phyloP scores from a whole-genome alignment of 2,888 invertebrate species.

The Microctonus aethiopoides region DNA sequence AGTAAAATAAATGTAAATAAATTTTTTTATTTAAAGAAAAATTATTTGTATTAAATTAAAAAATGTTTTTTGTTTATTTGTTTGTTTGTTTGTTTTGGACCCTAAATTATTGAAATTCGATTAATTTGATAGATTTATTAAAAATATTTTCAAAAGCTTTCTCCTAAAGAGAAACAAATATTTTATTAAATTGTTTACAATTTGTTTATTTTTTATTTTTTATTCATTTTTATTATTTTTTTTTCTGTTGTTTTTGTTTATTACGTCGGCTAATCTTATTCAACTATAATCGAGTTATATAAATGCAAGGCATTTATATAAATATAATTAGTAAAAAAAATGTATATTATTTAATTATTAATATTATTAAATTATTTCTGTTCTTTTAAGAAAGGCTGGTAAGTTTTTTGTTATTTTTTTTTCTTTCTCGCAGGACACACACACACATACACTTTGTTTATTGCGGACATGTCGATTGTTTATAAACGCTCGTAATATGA shows the following conservation, averaged over 20 bases:
- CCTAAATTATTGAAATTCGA: constrained; percentile 9
- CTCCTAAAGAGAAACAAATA: not conserved
- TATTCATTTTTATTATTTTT: not conserved
- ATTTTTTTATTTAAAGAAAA: no score
- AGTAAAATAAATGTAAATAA: not conserved
- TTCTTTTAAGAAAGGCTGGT: not conserved
- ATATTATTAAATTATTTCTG: not conserved
- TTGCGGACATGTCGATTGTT: not conserved
- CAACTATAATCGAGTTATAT: not conserved
- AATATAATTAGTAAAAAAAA: constrained; percentile 2
- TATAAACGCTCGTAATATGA: not conserved
- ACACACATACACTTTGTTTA: not conserved
- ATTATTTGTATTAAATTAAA: no score
- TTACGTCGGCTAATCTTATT: not conserved
- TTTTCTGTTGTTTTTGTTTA: not conserved
- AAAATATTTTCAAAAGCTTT: constrained; percentile 1
- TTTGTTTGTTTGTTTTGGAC: not conserved
- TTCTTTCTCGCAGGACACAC: no score
- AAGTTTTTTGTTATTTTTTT: not conserved
- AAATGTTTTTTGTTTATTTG: not conserved
- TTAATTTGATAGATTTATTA: not conserved
- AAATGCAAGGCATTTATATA: not conserved
- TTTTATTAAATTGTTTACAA: not conserved
- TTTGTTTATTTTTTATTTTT: not conserved
- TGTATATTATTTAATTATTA: not conserved